These are phyloP conservation scores for Parasteatoda tepidariorum DNA, from an alignment of 1,140 invertebrate genomes.

Conservation along the genomic window DNA sequence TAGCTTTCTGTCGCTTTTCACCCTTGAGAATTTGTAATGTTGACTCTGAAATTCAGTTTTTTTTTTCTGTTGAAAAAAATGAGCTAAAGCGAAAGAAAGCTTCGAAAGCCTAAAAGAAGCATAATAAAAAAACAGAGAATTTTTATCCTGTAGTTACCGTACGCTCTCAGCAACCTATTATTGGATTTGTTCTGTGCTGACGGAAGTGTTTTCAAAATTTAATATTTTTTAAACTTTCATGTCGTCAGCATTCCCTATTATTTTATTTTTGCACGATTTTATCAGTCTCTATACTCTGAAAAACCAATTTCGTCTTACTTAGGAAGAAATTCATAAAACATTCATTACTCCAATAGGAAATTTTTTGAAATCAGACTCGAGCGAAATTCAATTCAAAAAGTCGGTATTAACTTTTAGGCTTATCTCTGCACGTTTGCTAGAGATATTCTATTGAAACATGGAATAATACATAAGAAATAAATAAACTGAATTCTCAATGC, in stretches of 20 bases:
- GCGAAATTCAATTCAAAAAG: neutral
- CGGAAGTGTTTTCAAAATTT: conserved; percentile 60
- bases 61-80: neutral
- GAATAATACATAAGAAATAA: too few species aligned
- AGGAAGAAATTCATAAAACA: conserved; percentile 53
- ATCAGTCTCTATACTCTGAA: conserved; percentile 11
- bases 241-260: conserved; percentile 51
- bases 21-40: conserved; percentile 54
- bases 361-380: neutral
- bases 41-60: conserved; percentile 58
- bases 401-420: too few species aligned
- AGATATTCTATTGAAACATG: too few species aligned
- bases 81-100: neutral
- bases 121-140: conserved; percentile 39
- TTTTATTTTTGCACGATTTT: conserved; percentile 52
- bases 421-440: too few species aligned
- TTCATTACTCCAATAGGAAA: conserved; percentile 27
- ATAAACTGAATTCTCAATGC: too few species aligned
- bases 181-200: conserved; percentile 57
- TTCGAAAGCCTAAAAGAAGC: neutral
- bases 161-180: conserved; percentile 42
- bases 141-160: conserved; percentile 54
- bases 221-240: conserved; percentile 61
- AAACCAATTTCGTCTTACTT: conserved; percentile 37
- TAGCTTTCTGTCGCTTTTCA: conserved; percentile 31